Evolutionary conservation across 2,888 invertebrate genomes (phyloP).

Genomic region (Heliconius sara): DNA sequence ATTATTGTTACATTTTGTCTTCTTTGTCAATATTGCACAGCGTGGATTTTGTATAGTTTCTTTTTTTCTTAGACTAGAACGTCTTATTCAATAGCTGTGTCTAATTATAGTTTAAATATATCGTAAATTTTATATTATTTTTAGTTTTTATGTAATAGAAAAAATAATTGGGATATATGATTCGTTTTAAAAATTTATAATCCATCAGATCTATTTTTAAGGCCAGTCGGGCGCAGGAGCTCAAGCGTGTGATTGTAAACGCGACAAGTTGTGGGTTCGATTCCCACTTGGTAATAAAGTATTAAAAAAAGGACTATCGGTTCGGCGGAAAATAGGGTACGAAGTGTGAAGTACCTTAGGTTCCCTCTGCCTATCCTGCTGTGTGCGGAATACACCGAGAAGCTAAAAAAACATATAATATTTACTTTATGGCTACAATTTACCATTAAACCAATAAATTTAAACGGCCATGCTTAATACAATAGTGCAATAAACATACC

Average conservation of each 20-base stretch:
- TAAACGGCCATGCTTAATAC: background rate
- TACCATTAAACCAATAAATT: background rate
- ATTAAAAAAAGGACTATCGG: background rate
- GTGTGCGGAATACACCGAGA: no score
- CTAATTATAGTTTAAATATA: background rate
- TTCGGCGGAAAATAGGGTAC: background rate
- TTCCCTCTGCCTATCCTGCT: no score
- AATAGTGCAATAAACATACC: conserved; percentile 7
- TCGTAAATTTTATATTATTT: background rate
- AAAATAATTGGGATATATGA: background rate
- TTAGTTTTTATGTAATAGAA: background rate
- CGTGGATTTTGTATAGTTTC: background rate
- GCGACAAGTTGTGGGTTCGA: background rate
- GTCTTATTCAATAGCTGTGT: background rate
- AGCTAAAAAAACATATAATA: background rate
- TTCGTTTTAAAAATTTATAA: no score
- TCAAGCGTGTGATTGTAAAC: background rate
- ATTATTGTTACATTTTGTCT: conserved; percentile 11
- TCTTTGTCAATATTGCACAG: background rate
- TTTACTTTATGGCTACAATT: background rate
- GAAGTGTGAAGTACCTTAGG: background rate
- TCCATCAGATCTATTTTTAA: no score
- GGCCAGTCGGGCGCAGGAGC: no score
- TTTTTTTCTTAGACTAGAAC: background rate
- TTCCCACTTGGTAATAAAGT: background rate